Evolutionary conservation across 2,797 vertebrate genomes (phyloP).

Genomic region (Phataginus tetradactyla): DNA sequence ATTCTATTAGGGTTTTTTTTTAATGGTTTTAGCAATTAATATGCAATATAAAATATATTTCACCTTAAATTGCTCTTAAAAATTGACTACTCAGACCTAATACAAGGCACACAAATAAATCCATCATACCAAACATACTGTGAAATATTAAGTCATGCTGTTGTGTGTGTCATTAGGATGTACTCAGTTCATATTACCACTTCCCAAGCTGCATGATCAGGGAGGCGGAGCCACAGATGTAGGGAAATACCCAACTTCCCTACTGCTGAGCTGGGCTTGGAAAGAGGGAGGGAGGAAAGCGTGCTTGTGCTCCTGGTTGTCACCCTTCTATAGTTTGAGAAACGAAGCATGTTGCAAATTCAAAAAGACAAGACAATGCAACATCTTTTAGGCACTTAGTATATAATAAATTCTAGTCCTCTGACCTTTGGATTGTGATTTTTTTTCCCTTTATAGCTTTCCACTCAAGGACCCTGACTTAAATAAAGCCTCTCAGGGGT

Average conservation of each 20-base stretch:
- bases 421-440: not conserved
- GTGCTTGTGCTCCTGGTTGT: not conserved
- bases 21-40: not conserved
- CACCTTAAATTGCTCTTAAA: not conserved
- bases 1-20: not conserved
- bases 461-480: not conserved
- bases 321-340: not conserved
- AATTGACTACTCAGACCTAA: not conserved
- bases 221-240: not conserved
- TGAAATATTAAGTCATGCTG: not conserved
- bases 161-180: not conserved
- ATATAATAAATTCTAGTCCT: not conserved
- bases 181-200: not conserved
- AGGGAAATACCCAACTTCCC: not conserved
- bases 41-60: not conserved
- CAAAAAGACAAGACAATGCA: not conserved
- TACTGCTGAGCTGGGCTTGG: fast-evolving
- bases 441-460: not conserved
- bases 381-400: not conserved
- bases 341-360: not conserved
- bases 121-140: not conserved
- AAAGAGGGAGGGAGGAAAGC: not conserved
- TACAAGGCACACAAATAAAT: not conserved
- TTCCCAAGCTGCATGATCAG: not conserved
- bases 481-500: not conserved